Percentiles rank a stretch among this genome's conserved stretches.
Evolutionary conservation across 2,113 vertebrate genomes (phyloP).

Genomic region (Callocephalon fimbriatum): DNA sequence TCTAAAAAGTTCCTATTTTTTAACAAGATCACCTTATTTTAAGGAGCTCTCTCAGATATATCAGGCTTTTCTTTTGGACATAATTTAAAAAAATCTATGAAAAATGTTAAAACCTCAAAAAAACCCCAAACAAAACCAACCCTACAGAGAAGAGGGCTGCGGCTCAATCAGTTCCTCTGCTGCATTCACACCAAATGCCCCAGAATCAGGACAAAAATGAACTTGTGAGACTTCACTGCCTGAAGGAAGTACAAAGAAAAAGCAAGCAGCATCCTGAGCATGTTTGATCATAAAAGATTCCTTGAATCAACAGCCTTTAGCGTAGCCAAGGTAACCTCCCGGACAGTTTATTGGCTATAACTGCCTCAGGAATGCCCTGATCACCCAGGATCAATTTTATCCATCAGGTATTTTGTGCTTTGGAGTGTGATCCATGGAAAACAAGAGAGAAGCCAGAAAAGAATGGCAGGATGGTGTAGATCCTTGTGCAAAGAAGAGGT

Average conservation of each 20-base stretch:
- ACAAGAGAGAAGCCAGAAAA: no score
- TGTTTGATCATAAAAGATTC: neutral
- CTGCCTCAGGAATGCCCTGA: neutral
- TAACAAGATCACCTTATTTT: neutral
- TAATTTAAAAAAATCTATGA: neutral
- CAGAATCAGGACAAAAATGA: neutral
- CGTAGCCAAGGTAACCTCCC: neutral
- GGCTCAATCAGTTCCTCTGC: neutral
- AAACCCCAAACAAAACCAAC: neutral
- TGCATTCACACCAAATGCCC: neutral
- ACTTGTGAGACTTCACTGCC: neutral
- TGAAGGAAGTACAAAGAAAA: neutral
- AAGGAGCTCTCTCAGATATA: neutral
- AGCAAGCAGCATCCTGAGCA: neutral
- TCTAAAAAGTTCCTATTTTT: neutral
- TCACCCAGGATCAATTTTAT: neutral
- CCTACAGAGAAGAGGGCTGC: neutral
- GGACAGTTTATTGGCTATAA: neutral
- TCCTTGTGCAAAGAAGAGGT: no score
- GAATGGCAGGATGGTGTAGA: no score
- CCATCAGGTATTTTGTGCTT: neutral
- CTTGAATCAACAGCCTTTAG: neutral
- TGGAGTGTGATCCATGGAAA: neutral
- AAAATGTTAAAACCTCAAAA: neutral
- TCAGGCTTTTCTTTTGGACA: neutral